Base-by-base conservation (phyloP, 2,888 invertebrate genomes). In the Dryocosmus kuriphilus region DNA sequence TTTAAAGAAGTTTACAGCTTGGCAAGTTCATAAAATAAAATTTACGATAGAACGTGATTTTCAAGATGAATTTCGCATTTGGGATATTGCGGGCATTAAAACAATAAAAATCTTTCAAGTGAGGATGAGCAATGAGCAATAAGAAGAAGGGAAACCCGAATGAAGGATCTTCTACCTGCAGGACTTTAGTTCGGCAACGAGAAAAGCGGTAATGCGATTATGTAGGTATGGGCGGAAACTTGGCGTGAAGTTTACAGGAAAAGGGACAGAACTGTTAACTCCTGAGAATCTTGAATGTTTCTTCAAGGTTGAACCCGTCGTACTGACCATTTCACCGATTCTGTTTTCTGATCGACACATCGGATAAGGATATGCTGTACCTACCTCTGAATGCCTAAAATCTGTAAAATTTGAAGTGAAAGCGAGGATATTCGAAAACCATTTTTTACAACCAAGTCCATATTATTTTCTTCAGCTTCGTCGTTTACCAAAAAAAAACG, bases 131-230 rank as follows among this genome's bases (percentile, higher is more conserved):
- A 62, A 65, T n/a, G 41, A 46, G 24, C 63, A 75, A 78, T 61
- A 77, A 27, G 32, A 35, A 73, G 11, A 60, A 38, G 73, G 55
- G 63, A 73, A 73, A 77, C 38, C 62, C 63, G 61, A 51, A 63
- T 32, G 51, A 32, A 75, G 65, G 73, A 73, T 24, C 65, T 65
- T 61, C 81, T 85, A 85, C 83, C 84, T 85, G 85, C 57, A 62
- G 79, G 81, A 81, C 81, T 57, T 79, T 79, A 60, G 74, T 63
- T 77, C 30, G 22, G 22, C 14, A 16, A 30, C 6, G 79, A 77
- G 77, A 80, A 80, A 82, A 82, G 82, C 81, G 81, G 79, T 86
- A 86, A 86, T 85, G 81, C 85, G 85, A 86, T 85, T 86, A 51
- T 51, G n/a, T 16, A 85, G 82, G 79, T 51, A 79, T 79, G 80